Percentiles rank a stretch among this genome's conserved stretches.
Evolutionary conservation across 1,140 invertebrate species (phyloP).

Genomic region (Carposina sasakii): DNA sequence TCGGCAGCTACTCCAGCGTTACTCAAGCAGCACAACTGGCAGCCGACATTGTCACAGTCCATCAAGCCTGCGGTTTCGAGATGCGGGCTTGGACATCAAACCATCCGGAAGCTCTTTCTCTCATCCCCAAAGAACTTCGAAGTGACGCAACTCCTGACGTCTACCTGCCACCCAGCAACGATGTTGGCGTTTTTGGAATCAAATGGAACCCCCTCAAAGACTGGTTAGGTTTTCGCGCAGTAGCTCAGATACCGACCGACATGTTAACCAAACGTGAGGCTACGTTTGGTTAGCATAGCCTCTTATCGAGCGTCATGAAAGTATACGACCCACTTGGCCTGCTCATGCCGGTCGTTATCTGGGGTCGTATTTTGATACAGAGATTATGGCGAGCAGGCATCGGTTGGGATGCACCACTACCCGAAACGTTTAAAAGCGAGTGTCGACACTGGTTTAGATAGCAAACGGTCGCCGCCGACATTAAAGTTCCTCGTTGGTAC

Average conservation of each 20-base stretch:
- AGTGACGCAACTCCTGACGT: not conserved
- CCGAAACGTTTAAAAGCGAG: not conserved
- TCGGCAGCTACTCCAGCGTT: slow-evolving; percentile 20
- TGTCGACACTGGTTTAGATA: not conserved
- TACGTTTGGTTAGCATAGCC: no score
- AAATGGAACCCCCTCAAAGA: not conserved
- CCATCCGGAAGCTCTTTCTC: not conserved
- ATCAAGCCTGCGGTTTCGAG: slow-evolving; percentile 11
- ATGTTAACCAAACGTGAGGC: not conserved
- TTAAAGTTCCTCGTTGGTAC: not conserved
- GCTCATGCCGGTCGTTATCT: not conserved
- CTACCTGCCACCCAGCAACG: no score
- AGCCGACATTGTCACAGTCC: slow-evolving; percentile 21
- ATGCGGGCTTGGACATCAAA: slow-evolving; percentile 18
- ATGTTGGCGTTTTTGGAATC: not conserved
- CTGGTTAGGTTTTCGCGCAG: not conserved
- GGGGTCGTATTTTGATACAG: not conserved
- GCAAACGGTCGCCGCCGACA: not conserved
- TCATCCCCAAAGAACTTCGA: not conserved
- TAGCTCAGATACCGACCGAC: not conserved
- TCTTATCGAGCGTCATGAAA: not conserved
- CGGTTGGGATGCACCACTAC: not conserved
- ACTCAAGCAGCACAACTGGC: slow-evolving; percentile 23
- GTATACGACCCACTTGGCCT: not conserved
- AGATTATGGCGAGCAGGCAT: not conserved